These are phyloP conservation scores for Erebia epiphron DNA, from an alignment of 2,888 invertebrate genomes.

Conservation along the genomic window DNA sequence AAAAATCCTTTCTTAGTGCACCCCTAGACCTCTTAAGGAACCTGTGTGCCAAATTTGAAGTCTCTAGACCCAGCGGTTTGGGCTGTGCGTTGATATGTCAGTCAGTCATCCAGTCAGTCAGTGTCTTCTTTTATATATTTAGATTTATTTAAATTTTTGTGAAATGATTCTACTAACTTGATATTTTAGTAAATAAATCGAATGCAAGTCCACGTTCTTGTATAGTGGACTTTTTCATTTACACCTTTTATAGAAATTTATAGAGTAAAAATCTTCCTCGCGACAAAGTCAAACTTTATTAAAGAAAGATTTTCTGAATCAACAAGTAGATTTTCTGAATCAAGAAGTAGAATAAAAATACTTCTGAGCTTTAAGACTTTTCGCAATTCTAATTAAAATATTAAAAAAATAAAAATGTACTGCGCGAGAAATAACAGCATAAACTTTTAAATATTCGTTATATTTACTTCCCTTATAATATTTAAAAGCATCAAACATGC, in stretches of 20 bases:
- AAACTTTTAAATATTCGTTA: too few species aligned
- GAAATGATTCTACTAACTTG: too few species aligned
- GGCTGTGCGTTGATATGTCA: too few species aligned
- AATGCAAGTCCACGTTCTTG: not conserved
- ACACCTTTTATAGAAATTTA: slow-evolving; percentile 7
- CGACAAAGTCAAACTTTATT: slow-evolving; percentile 2
- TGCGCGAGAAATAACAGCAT: too few species aligned
- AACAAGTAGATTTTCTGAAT: not conserved
- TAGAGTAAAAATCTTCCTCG: slow-evolving; percentile 6
- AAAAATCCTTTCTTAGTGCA: too few species aligned
- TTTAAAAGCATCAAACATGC: not conserved
- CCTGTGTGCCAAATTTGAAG: too few species aligned
- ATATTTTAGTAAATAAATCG: too few species aligned
- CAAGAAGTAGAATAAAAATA: slow-evolving; percentile 3
- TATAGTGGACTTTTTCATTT: not conserved
- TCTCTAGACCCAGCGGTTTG: too few species aligned
- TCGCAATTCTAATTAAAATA: slow-evolving; percentile 4
- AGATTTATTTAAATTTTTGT: too few species aligned
- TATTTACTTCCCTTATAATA: not conserved
- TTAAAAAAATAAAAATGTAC: not conserved
- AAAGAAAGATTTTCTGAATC: not conserved
- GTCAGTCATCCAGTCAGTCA: too few species aligned
- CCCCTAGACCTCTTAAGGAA: too few species aligned
- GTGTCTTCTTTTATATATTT: too few species aligned
- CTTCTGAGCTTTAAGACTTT: slow-evolving; percentile 10